phyloP scores from a whole-genome alignment of 2,888 invertebrate genomes.

The Beris chalybata region DNA sequence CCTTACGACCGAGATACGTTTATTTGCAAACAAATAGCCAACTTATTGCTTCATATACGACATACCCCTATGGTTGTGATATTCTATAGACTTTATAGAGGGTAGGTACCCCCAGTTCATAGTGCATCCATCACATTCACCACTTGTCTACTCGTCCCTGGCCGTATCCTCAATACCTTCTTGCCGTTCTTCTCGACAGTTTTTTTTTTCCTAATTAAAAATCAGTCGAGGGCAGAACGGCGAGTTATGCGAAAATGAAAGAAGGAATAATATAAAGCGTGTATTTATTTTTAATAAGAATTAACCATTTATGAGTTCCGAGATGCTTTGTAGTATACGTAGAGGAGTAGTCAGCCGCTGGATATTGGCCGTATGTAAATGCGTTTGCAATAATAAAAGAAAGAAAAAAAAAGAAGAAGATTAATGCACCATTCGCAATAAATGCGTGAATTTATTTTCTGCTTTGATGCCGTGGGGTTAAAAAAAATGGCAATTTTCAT shows the following conservation, averaged over 20 bases:
- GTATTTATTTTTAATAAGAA: too few relatives aligned
- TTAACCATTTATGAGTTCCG: too few relatives aligned
- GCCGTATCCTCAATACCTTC: slow-evolving; percentile 1
- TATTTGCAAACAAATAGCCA: slow-evolving; percentile 17
- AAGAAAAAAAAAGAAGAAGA: too few relatives aligned
- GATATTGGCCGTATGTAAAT: too few relatives aligned
- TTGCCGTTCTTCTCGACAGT: not conserved
- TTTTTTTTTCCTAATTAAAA: slow-evolving; percentile 15
- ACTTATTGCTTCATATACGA: slow-evolving; percentile 15
- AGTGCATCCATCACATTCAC: not conserved
- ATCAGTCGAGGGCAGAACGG: slow-evolving; percentile 4
- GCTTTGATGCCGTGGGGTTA: too few relatives aligned
- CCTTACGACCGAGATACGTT: slow-evolving; percentile 7
- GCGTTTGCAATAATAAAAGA: too few relatives aligned
- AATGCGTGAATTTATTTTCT: too few relatives aligned
- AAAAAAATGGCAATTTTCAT: too few relatives aligned
- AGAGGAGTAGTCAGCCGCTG: too few relatives aligned
- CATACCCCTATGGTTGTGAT: not conserved
- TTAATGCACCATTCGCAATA: too few relatives aligned
- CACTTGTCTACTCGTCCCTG: slow-evolving; percentile 1
- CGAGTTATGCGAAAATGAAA: slow-evolving; percentile 15
- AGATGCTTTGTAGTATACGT: too few relatives aligned
- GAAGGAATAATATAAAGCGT: too few relatives aligned
- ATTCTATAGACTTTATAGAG: not conserved
- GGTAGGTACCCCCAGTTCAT: not conserved